phyloP scores from a whole-genome alignment of 1,140 invertebrate genomes.

The Hesperophylax magnus region DNA sequence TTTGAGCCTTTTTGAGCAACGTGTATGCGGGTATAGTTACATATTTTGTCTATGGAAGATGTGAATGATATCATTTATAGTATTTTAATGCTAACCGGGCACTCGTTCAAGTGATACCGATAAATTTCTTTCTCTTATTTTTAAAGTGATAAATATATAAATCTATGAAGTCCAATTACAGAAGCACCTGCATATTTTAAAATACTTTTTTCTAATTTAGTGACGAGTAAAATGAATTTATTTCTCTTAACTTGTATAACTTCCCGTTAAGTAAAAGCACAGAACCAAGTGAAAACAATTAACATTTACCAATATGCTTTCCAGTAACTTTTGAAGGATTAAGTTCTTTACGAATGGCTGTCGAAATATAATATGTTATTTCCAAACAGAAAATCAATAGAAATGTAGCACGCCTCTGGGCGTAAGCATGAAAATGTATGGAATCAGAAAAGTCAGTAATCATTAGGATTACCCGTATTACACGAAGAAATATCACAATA shows the following conservation, averaged over 20 bases:
- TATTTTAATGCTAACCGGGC: conserved; percentile 49
- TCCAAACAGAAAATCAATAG: no score
- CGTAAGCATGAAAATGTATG: no score
- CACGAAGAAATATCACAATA: no score
- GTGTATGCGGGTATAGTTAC: conserved; percentile 54
- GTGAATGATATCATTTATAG: conserved; percentile 55
- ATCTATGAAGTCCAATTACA: conserved; percentile 55
- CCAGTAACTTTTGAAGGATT: no score
- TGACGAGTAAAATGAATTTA: conserved; percentile 49
- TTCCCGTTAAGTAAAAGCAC: no score
- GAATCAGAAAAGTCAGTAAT: no score
- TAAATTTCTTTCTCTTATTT: conserved; percentile 53
- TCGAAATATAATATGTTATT: no score
- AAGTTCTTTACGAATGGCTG: no score
- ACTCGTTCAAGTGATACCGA: conserved; percentile 51
- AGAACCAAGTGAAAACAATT: no score
- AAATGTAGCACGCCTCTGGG: no score
- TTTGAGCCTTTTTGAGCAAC: conserved; percentile 57
- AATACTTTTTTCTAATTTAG: conserved; percentile 47
- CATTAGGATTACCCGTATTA: no score
- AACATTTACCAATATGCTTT: no score
- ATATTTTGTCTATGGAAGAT: conserved; percentile 58
- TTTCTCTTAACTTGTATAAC: not conserved
- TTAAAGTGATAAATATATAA: conserved; percentile 57
- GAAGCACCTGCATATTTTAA: conserved; percentile 54